Base-by-base conservation (phyloP, 1,140 invertebrate species). In the Choristoneura fumiferana region DNA sequence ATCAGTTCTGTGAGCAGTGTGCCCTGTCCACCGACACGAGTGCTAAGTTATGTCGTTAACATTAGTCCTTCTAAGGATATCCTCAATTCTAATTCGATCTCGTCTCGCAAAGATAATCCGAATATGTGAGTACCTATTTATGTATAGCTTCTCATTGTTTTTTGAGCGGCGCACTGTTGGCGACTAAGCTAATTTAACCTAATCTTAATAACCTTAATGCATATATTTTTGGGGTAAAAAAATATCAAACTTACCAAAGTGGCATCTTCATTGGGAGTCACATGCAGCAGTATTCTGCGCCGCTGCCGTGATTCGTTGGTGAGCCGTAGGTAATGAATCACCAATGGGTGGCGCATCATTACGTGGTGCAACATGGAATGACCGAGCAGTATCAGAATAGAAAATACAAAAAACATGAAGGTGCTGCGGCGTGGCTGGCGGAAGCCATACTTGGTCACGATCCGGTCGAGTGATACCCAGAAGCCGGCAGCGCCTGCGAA, bases 331-430 rank as follows among this genome's bases (percentile, higher is more conserved):
- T 97, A 96, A 76, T 95, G 96, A 64, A 95, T 93, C 40, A 97
- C 94, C 75, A 97, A 96, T 5, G 95, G 94, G 33, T 95, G 95
- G 55, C 93, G 91, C 66, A 94, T 93, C 54, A 96, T 93, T 6
- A 94, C 78, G 76, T 95, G 91, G 71, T 97, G 95, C 29, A 96
- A 83, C 63, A 94, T 85, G 65, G 94, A 95, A 65, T 96, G 97
- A 8, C 93, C 84, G 6, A 93, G 86, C 8, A 97, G 93, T 10
- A 95, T 92, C 0, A 93, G 75, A 52, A 95, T 94, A 12, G 95
- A 96, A 10, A 96, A 89, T 10, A 92, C 87, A 76, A 98, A 97
- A 87, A 97, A 98, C 72, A 96, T 93, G 18, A 96, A 93, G 0
- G 96, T 98, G 73, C 96, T 97, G 22, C 93, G 93, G 89, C 72